Evolutionary conservation across 2,113 vertebrate species (phyloP).

Genomic region (Pachyramphus minor): DNA sequence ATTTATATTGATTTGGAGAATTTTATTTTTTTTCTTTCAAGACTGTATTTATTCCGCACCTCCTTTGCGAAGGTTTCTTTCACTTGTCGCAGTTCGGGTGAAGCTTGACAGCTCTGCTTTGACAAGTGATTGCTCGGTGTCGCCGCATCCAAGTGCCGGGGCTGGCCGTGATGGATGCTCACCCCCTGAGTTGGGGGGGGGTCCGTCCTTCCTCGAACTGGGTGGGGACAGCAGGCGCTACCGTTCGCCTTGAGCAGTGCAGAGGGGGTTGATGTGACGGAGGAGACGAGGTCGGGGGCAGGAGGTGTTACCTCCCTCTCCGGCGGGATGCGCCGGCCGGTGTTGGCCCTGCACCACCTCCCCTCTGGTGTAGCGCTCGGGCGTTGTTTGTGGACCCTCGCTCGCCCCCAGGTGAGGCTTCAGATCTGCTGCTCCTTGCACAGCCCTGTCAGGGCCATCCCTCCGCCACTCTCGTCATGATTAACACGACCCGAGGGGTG

Average conservation of each 20-base stretch:
- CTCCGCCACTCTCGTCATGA: neutral
- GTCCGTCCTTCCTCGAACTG: fast-evolving
- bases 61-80: neutral
- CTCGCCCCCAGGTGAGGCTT: neutral
- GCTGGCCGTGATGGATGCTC: neutral
- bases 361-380: neutral
- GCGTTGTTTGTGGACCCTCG: neutral
- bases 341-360: neutral
- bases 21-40: neutral
- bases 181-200: neutral
- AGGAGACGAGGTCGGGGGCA: neutral
- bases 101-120: neutral
- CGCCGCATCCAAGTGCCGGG: neutral
- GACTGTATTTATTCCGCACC: fast-evolving
- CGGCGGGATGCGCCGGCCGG: neutral
- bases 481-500: neutral
- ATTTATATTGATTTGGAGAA: neutral
- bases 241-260: neutral
- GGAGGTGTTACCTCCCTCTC: neutral
- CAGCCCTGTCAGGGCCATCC: neutral
- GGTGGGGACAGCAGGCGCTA: neutral
- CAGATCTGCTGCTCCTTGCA: neutral
- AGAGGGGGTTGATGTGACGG: fast-evolving
- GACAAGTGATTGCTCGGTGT: neutral
- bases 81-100: neutral